Evolutionary conservation across 2,113 vertebrate species (phyloP).

Genomic region (Capreolus pygargus): DNA sequence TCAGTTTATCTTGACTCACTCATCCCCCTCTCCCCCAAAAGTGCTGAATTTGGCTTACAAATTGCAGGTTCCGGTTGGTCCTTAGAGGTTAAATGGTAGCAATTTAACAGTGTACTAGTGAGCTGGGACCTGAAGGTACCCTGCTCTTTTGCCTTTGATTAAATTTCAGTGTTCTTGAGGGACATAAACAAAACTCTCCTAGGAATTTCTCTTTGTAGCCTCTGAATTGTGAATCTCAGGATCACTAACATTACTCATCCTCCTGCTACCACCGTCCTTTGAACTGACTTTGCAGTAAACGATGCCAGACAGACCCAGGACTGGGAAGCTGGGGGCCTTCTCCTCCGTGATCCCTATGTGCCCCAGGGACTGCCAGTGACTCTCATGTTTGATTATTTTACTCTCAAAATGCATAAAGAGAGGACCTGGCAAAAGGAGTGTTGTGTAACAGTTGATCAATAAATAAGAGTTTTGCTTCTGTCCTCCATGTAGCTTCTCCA

Average conservation of each 20-base stretch:
- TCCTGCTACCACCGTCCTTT: neutral
- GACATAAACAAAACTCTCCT: neutral
- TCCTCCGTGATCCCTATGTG: neutral
- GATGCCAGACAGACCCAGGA: neutral
- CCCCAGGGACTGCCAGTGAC: neutral
- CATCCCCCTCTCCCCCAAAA: neutral
- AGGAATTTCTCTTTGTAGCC: neutral
- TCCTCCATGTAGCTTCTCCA: neutral
- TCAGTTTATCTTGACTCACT: neutral
- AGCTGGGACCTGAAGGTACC: neutral
- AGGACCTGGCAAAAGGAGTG: neutral
- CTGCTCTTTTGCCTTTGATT: neutral
- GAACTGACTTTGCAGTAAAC: neutral
- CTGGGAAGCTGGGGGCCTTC: neutral
- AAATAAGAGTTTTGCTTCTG: neutral
- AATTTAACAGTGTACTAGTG: constrained; percentile 12
- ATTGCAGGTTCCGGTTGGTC: neutral
- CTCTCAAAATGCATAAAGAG: neutral
- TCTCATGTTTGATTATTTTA: neutral
- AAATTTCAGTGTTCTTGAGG: neutral
- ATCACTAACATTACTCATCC: neutral
- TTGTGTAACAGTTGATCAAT: neutral
- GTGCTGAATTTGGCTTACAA: neutral
- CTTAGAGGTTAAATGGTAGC: neutral
- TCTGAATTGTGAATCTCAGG: constrained; percentile 13